Conservation (phyloP, 2,888 invertebrate genomes). For the Phengaris arion region DNA sequence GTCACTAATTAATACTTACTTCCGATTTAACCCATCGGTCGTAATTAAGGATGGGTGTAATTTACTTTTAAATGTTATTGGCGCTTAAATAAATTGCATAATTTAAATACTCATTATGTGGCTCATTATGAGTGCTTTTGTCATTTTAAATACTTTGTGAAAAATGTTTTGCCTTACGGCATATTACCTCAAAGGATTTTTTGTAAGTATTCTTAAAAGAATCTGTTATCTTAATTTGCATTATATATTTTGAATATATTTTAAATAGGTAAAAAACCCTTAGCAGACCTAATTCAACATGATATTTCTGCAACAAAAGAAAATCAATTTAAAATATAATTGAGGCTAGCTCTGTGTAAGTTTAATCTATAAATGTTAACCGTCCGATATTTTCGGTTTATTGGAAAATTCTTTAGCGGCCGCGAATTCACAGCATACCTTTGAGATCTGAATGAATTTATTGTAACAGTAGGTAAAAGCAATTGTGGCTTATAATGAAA, state of each 20-base stretch:
- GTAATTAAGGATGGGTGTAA: constrained; percentile 22
- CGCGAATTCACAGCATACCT: constrained; percentile 46
- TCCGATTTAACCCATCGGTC: constrained; percentile 17
- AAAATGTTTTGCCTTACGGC: constrained; percentile 1
- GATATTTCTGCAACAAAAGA: not conserved
- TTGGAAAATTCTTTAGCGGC: constrained; percentile 59
- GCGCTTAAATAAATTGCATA: constrained; percentile 1
- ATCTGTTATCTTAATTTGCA: not conserved
- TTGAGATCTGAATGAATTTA: constrained; percentile 56
- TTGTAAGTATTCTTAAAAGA: not conserved
- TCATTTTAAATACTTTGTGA: constrained; percentile 11
- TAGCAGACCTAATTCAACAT: not conserved
- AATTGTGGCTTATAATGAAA: constrained; percentile 41
- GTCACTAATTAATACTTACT: constrained; percentile 26
- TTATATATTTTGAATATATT: not conserved
- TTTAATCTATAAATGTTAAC: constrained; percentile 38
- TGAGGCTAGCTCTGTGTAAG: constrained; percentile 29
- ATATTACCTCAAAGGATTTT: not conserved
- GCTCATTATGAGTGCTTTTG: constrained; percentile 13
- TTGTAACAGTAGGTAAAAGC: constrained; percentile 43
- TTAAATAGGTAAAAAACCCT: not conserved
- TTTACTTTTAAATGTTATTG: constrained; percentile 23
- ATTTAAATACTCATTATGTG: constrained; percentile 12
- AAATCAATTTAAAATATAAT: constrained; percentile 23
- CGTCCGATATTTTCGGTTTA: constrained; percentile 44